These are phyloP conservation scores for Micromussa lordhowensis DNA, from an alignment of 92 coral and sea anemone species.

Conservation along the genomic window DNA sequence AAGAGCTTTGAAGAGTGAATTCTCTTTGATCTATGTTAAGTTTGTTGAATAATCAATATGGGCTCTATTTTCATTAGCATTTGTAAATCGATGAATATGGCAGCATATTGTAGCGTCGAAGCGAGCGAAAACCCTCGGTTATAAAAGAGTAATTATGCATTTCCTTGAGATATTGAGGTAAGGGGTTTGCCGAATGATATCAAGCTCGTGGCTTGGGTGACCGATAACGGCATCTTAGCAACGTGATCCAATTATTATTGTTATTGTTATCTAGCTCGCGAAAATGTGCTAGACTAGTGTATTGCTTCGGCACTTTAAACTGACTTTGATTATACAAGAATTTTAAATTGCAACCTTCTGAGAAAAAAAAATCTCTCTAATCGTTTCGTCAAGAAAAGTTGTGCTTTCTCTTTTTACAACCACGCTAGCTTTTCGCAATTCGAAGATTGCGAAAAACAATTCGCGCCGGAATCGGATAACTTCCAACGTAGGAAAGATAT, in stretches of 20 bases:
- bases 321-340: not conserved
- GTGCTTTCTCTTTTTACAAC: not conserved
- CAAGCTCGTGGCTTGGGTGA: not conserved
- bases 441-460: not conserved
- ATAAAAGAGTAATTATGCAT: not conserved
- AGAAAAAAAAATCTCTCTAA: not conserved
- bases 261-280: not conserved
- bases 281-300: not conserved
- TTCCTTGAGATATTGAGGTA: not conserved
- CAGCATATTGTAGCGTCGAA: not conserved
- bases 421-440: not conserved
- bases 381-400: not conserved
- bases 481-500: not conserved
- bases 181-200: not conserved
- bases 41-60: not conserved
- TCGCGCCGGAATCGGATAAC: not conserved
- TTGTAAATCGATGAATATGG: constrained; percentile 8
- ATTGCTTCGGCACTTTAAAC: not conserved
- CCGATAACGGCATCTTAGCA: not conserved
- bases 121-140: not conserved
- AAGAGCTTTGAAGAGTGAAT: not conserved
- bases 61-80: not conserved
- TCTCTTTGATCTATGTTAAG: not conserved
- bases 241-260: not conserved
- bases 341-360: not conserved